A percentile compares a stretch with the other conserved stretches of the same genome.
Evolutionary conservation across 92 coral and sea anemone species (phyloP).

Genomic region (Zoanthus sociatus): DNA sequence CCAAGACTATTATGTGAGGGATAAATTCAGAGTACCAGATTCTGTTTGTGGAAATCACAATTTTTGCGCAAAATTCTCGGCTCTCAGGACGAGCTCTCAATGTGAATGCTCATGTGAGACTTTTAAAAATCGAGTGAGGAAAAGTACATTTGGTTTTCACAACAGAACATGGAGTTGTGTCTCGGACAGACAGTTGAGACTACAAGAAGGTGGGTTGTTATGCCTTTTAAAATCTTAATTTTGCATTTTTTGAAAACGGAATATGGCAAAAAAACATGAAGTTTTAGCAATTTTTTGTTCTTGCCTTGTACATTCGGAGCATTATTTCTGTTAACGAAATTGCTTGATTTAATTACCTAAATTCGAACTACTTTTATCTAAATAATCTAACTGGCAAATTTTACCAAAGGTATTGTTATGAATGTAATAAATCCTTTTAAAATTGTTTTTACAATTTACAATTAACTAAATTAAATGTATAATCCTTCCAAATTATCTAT

Average conservation of each 20-base stretch:
- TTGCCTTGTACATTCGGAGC: no score
- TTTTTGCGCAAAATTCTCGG: conserved; percentile 11
- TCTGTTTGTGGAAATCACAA: background rate
- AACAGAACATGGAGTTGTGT: conserved; percentile 14
- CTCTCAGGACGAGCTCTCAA: background rate
- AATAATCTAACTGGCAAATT: no score
- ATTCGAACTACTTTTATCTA: no score
- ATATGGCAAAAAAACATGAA: background rate
- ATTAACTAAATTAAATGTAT: no score
- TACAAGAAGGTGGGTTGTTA: conserved; percentile 16
- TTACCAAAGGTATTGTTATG: no score
- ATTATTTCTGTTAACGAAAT: no score
- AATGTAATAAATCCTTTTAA: no score
- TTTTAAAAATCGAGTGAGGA: background rate
- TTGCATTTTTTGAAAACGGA: background rate
- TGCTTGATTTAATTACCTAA: no score
- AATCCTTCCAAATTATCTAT: no score
- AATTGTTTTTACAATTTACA: no score
- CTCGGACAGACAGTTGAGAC: conserved; percentile 16
- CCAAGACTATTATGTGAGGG: conserved; percentile 18
- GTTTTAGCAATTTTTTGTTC: no score
- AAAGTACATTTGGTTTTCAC: conserved; percentile 17
- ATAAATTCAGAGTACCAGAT: conserved; percentile 3
- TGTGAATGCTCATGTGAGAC: conserved; percentile 21
- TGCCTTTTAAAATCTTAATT: background rate